Conservation (phyloP, 2,797 vertebrate species). For the Syncerus caffer region DNA sequence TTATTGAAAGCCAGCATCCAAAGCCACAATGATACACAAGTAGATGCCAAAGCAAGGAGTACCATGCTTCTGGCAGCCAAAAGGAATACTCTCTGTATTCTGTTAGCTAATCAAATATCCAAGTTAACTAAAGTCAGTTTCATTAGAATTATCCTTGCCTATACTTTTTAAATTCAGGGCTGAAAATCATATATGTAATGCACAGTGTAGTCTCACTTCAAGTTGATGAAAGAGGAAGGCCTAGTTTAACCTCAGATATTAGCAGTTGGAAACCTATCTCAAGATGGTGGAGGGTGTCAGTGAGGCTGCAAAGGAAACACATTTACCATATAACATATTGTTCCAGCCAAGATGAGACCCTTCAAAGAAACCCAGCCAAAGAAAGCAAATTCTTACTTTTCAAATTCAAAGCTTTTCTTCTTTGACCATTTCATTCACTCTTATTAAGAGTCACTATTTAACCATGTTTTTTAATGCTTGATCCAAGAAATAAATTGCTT, state of each 20-base stretch:
- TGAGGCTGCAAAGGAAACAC: rapidly evolving
- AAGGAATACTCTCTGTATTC: background rate
- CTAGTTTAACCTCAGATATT: background rate
- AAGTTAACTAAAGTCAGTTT: background rate
- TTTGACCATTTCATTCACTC: slow-evolving; percentile 66
- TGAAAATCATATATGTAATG: background rate
- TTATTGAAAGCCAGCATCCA: background rate
- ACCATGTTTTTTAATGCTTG: slow-evolving; percentile 50
- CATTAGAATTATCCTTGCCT: background rate
- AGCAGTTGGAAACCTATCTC: background rate
- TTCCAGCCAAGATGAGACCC: background rate
- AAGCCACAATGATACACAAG: background rate
- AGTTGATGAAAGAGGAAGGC: background rate
- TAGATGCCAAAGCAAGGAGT: background rate
- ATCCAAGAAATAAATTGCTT: slow-evolving; percentile 63
- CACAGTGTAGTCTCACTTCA: background rate
- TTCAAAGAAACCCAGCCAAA: background rate
- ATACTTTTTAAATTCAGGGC: background rate
- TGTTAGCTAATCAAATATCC: background rate
- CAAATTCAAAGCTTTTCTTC: slow-evolving; percentile 35
- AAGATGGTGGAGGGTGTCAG: background rate
- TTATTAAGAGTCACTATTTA: slow-evolving; percentile 68
- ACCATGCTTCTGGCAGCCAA: background rate
- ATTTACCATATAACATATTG: background rate
- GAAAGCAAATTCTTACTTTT: slow-evolving; percentile 41